Conservation (phyloP, 2,113 vertebrate species). For the Cyprinus carpio region DNA sequence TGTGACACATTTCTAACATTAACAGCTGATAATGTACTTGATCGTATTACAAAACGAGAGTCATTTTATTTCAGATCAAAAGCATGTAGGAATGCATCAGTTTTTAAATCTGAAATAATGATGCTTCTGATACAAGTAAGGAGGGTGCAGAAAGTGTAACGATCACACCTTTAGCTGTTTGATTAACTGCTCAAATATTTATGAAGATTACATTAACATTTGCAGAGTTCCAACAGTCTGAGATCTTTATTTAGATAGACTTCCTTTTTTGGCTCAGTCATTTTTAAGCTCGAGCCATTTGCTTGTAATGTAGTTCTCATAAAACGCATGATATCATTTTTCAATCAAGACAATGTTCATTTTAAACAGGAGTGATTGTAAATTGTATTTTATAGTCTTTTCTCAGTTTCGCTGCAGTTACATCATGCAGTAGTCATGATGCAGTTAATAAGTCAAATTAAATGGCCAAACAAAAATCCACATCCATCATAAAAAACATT, state of each 20-base stretch:
- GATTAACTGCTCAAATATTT: not conserved
- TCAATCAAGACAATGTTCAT: not conserved
- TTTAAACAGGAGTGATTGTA: not conserved
- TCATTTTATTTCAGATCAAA: not conserved
- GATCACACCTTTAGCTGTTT: not conserved
- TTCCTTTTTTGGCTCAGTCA: not conserved
- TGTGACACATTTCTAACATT: not conserved
- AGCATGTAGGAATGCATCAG: not conserved
- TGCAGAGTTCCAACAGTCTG: not conserved
- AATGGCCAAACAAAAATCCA: not conserved
- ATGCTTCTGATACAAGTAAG: not conserved
- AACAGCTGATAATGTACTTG: not conserved
- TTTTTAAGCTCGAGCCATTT: not conserved
- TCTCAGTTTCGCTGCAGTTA: not conserved
- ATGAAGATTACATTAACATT: not conserved
- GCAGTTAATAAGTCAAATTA: not conserved
- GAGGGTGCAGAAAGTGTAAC: not conserved
- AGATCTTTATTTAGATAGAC: not conserved
- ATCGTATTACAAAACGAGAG: not conserved
- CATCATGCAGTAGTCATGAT: not conserved
- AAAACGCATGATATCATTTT: not conserved
- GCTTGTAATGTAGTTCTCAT: not conserved
- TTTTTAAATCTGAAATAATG: not conserved
- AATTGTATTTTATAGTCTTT: not conserved
- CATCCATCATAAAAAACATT: not conserved